Evolutionary conservation across 2,888 invertebrate species (phyloP), one percentile per base, ranked within the genome.

Genomic region (Embidobia sp.): DNA sequence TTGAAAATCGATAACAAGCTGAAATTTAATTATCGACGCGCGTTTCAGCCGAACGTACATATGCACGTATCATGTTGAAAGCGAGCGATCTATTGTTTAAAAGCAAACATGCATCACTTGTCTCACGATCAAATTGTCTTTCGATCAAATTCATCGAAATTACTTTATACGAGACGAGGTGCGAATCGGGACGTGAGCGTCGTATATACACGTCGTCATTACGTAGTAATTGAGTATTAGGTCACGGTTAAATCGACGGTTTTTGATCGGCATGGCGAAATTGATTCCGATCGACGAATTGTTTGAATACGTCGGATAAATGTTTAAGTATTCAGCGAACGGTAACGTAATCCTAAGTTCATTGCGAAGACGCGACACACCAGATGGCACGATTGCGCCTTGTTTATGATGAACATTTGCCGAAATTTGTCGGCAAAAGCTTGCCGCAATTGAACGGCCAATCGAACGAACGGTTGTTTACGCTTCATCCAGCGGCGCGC

Each of bases 91-190:
- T 75, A 75, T 75, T 75, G 75, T 75, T 69, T 69, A 69, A 75
- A 75, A 69, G 75, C 75, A 75, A 75, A 75, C 75, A 75, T 42
- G 69, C 75, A 69, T 75, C 75, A 69, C 63, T 75, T 75, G 69
- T 42, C 69, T 15, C 42, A 48, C 69, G 75, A 69, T 75, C 75
- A n/a, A n/a, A n/a, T 75, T 75, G 69, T 42, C 69, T 15, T 42
- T 42, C 69, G 75, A 69, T 75, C 75, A 57, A 75, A 75, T 75
- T 75, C 63, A 63, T 75, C 75, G 37, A 63, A 75, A 75, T 75
- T 67, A 69, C 63, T 75, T 75, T 75, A 75, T 75, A 55, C 27
- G 48, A 33, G 46, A 33, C 44, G 74, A 67, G 61, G 64, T 66
- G 74, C 53, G 63, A 59, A 66, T 74, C 66, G n/a, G 66, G 33